phyloP scores from a whole-genome alignment of 2,797 vertebrate genomes.

The Sebastes ruberrimus region DNA sequence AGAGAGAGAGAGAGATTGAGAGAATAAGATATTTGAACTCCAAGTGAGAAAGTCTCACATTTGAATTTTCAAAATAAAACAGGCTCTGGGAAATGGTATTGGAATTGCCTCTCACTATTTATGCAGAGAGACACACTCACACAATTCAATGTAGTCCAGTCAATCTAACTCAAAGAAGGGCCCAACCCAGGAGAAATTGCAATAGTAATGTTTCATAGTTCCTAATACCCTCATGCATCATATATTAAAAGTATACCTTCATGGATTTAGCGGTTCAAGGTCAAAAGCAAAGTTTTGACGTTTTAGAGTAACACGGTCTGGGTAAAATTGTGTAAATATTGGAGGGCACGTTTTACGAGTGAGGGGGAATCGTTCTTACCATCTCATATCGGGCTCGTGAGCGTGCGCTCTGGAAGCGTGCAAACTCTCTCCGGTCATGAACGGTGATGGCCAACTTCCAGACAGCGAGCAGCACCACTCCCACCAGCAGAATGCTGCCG shows the following conservation, averaged over 20 bases:
- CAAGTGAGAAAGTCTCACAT: accelerated
- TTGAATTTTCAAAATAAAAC: neutral
- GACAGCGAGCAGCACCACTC: conserved; percentile 85
- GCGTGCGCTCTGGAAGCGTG: conserved; percentile 93
- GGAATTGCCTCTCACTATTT: neutral
- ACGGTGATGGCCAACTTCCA: conserved; percentile 97
- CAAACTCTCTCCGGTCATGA: conserved; percentile 92
- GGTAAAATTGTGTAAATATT: too few species aligned
- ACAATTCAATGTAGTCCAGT: neutral
- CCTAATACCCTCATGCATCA: too few species aligned
- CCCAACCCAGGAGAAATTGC: too few species aligned
- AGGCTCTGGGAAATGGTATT: neutral
- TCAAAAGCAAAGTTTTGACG: too few species aligned
- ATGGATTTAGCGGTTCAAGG: too few species aligned
- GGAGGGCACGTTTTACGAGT: neutral
- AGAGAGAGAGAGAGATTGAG: too few species aligned
- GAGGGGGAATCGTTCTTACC: conserved; percentile 78
- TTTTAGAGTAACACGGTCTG: too few species aligned
- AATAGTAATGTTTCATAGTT: too few species aligned
- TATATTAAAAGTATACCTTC: too few species aligned
- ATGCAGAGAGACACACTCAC: neutral
- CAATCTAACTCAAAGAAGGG: too few species aligned
- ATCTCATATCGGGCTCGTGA: conserved; percentile 95
- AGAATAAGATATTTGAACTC: neutral
- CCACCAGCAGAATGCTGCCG: conserved; percentile 82